Base-by-base conservation (phyloP, 2,113 vertebrate species). In the Pan troglodytes region DNA sequence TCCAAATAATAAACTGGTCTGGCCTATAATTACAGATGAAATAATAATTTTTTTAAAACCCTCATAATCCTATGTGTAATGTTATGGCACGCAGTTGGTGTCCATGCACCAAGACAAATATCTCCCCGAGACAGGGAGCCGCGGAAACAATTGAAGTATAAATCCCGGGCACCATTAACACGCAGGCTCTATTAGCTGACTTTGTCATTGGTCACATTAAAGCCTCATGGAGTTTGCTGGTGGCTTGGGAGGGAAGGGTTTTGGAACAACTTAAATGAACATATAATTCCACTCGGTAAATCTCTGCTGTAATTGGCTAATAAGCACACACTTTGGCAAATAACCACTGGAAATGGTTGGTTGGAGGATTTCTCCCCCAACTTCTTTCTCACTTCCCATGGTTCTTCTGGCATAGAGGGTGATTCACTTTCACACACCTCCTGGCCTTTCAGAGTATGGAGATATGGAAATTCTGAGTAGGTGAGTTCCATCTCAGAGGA, bases 251-350 rank as follows among this genome's bases (percentile, higher is more conserved):
- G 98, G 88, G 97, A 95, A 96, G 57, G 92, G 97, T 98, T 96
- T 95, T 73, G 89, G 92, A 97, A 97, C 98, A 97, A 97, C 97
- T 98, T 97, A 98, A 98, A 97, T 96, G 98, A 94, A 97, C 98
- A 97, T 81, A 96, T 68, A 97, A 98, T 98, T 97, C 96, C 86
- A 48, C 87, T 98, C 83, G 23, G 95, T 99, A 98, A 98, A 98
- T 98, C 98, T 97, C 96, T 14, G 32, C 97, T 93, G 96, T 99
- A 99, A 98, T 98, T 98, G 98, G 98, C 97, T 98, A 98, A 98
- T 98, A 98, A 98, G 96, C 97, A 93, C 18, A 64, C 92, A 59
- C 61, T 91, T 95, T 96, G 79, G 94, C 83, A 90, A 97, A 97
- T 97, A 98, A 98, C 97, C 96, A 1, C 93, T 87, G 83, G 93